These are phyloP conservation scores for Gastrophryne carolinensis DNA, from an alignment of 2,797 vertebrate genomes.

Conservation along the genomic window DNA sequence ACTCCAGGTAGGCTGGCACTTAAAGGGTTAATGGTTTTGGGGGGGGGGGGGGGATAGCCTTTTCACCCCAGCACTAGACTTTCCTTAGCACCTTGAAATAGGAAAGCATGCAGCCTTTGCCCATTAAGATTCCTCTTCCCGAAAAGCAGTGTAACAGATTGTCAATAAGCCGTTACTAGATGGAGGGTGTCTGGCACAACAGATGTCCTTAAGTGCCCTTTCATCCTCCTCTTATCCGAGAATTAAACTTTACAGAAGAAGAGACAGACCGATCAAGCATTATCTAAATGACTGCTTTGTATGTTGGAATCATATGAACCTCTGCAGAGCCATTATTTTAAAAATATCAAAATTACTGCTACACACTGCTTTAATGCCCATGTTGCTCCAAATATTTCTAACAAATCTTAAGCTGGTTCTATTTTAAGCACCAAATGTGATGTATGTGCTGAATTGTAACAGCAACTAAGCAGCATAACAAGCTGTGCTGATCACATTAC, in stretches of 20 bases:
- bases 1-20: too few species aligned
- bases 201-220: constrained; percentile 64
- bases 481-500: neutral
- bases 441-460: constrained; percentile 8
- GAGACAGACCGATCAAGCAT: constrained; percentile 47
- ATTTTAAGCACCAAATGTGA: constrained; percentile 28
- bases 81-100: constrained; percentile 24
- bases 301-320: constrained; percentile 38
- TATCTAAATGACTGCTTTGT: constrained; percentile 52
- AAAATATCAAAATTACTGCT: constrained; percentile 27
- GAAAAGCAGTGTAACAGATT: constrained; percentile 70
- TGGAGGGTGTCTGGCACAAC: constrained; percentile 66
- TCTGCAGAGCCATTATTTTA: constrained; percentile 32
- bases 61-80: neutral
- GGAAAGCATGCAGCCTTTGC: constrained; percentile 34
- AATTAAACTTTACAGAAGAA: constrained; percentile 52
- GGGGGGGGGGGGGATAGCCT: too few species aligned
- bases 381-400: constrained; percentile 35
- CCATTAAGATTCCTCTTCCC: constrained; percentile 58
- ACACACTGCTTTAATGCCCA: constrained; percentile 42
- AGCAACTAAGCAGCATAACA: neutral
- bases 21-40: too few species aligned
- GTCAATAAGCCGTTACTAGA: constrained; percentile 72
- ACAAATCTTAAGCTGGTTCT: constrained; percentile 14
- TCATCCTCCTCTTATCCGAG: constrained; percentile 43